A percentile compares a stretch with the other conserved stretches of the same genome.
Conservation (phyloP, 2,797 vertebrate species). For the Tenualosa ilisha region DNA sequence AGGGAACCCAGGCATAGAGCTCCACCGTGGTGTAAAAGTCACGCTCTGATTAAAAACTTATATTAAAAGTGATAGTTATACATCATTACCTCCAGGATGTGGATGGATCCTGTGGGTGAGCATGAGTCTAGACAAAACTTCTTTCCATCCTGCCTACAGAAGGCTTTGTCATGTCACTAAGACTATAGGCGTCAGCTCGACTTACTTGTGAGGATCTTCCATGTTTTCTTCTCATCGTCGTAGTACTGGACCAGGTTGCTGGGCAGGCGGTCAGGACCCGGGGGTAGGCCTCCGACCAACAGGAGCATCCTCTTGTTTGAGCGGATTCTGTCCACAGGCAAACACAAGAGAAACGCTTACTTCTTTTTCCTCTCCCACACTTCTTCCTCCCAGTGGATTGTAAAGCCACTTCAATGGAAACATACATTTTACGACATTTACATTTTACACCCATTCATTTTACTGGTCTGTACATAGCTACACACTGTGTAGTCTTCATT, state of each 20-base stretch:
- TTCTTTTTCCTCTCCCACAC: background rate
- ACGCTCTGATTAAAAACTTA: conserved; percentile 99
- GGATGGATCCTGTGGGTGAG: conserved; percentile 73
- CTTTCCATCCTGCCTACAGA: conserved; percentile 48
- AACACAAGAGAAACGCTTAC: conserved; percentile 39
- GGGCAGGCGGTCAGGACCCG: conserved; percentile 97
- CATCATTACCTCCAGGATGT: conserved; percentile 95
- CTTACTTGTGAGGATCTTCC: conserved; percentile 99
- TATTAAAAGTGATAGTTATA: conserved; percentile 99
- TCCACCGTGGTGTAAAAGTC: conserved; percentile 90
- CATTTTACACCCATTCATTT: background rate
- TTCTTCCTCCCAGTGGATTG: background rate
- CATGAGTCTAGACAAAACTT: conserved; percentile 70
- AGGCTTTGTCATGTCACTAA: conserved; percentile 29
- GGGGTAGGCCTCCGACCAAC: conserved; percentile 96
- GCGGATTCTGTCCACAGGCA: conserved; percentile 88
- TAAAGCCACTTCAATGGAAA: background rate
- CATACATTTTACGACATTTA: background rate
- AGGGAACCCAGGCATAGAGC: conserved; percentile 92
- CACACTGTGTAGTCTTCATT: background rate
- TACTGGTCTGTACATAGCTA: background rate
- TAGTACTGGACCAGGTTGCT: conserved; percentile 99
- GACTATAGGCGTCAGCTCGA: conserved; percentile 57
- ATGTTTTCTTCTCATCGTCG: conserved; percentile 99
- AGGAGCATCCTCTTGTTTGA: conserved; percentile 99